These are phyloP conservation scores for Ambastaia sidthimunki DNA, from an alignment of 2,797 vertebrate genomes.

Conservation along the genomic window DNA sequence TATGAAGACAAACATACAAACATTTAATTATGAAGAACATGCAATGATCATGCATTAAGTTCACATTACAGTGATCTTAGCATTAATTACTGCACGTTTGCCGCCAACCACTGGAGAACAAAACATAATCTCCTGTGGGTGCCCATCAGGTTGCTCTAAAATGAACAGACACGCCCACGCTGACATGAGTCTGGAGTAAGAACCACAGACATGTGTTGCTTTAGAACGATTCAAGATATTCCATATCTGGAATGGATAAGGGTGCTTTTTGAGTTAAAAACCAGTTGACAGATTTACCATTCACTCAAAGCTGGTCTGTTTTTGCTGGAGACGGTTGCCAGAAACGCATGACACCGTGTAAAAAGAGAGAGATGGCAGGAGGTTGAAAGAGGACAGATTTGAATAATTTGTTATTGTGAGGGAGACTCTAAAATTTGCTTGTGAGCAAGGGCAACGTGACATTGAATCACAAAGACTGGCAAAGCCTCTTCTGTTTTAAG, in stretches of 20 bases:
- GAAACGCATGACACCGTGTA: conserved; percentile 18
- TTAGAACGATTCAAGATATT: conserved; percentile 29
- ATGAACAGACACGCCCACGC: conserved; percentile 23
- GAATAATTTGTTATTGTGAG: conserved; percentile 45
- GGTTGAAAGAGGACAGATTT: conserved; percentile 37
- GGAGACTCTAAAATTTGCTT: conserved; percentile 31
- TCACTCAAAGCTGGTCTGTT: conserved; percentile 31
- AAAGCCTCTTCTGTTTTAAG: conserved; percentile 24
- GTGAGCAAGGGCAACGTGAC: conserved; percentile 42
- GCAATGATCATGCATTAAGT: too few species aligned
- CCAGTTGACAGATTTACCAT: conserved; percentile 14
- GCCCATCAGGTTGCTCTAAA: neutral
- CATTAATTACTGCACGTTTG: neutral
- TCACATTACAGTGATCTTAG: neutral
- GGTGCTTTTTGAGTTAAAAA: conserved; percentile 30
- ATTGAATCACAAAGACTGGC: conserved; percentile 36
- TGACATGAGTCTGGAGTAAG: conserved; percentile 8
- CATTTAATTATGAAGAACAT: too few species aligned
- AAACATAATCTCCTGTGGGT: neutral
- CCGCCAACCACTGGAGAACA: neutral
- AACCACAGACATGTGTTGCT: neutral
- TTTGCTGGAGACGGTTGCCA: conserved; percentile 9
- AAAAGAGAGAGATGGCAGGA: neutral
- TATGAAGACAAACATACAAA: too few species aligned
- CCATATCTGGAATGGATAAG: conserved; percentile 27